Evolutionary conservation across 2,113 vertebrate species (phyloP).

Genomic region (Apodemus sylvaticus): DNA sequence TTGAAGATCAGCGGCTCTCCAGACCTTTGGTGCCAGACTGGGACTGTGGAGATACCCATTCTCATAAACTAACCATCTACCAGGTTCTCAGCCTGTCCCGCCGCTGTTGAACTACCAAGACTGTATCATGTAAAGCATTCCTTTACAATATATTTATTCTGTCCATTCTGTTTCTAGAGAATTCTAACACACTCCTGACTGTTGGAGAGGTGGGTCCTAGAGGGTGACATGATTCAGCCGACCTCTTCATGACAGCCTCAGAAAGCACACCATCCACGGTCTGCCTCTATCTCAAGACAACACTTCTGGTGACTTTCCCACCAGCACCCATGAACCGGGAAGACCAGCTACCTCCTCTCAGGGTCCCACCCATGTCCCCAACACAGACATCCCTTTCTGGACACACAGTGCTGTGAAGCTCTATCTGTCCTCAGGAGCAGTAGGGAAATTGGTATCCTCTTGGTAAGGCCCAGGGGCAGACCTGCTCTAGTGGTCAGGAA

Average conservation of each 20-base stretch:
- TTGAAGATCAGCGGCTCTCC: neutral
- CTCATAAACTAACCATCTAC: neutral
- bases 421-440: neutral
- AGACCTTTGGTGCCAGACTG: neutral
- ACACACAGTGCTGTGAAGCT: no score
- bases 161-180: neutral
- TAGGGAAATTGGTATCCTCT: neutral
- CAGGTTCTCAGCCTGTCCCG: neutral
- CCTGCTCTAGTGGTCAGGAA: neutral
- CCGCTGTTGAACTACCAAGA: neutral
- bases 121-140: neutral
- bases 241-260: neutral
- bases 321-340: neutral
- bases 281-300: neutral
- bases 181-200: neutral
- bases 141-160: neutral
- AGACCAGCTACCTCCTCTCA: neutral
- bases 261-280: neutral
- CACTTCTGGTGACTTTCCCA: fast-evolving
- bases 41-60: neutral
- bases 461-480: neutral
- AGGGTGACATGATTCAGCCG: no score
- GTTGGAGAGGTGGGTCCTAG: neutral
- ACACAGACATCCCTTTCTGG: neutral
- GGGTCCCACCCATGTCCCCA: neutral